These are phyloP conservation scores for Eupithecia vulgata DNA, from an alignment of 2,888 invertebrate species.

Conservation along the genomic window DNA sequence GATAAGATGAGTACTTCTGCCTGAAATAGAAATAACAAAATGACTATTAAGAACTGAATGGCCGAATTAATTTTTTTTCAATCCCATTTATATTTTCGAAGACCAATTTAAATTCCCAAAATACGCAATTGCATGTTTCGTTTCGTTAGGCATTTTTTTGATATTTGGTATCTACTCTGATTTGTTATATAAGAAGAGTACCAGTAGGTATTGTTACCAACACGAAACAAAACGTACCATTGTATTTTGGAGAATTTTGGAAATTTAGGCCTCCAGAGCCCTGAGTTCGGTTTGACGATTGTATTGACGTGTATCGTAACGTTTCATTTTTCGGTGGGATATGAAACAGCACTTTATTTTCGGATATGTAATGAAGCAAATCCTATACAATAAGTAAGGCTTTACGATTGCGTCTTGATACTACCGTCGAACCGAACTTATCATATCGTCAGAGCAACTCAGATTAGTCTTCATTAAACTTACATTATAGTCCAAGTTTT, in stretches of 20 bases:
- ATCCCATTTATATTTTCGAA: not conserved
- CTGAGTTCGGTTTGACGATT: not conserved
- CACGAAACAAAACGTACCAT: too few relatives aligned
- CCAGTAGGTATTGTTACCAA: too few relatives aligned
- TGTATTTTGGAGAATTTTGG: too few relatives aligned
- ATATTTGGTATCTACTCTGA: too few relatives aligned
- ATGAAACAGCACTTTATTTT: not conserved
- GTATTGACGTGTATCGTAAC: too few relatives aligned
- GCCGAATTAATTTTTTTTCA: not conserved
- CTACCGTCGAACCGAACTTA: not conserved
- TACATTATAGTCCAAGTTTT: constrained; percentile 67
- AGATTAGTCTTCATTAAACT: constrained; percentile 22
- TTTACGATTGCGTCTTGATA: not conserved
- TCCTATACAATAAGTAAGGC: not conserved
- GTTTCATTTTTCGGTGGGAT: not conserved
- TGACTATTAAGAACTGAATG: not conserved
- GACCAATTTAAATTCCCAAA: too few relatives aligned
- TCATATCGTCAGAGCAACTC: not conserved
- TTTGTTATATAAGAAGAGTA: too few relatives aligned
- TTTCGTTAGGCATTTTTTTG: too few relatives aligned
- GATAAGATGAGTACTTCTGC: constrained; percentile 86
- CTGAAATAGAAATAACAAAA: constrained; percentile 60
- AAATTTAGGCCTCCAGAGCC: not conserved
- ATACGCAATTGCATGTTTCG: too few relatives aligned
- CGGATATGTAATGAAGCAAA: not conserved